phyloP scores from a whole-genome alignment of 2,888 invertebrate genomes.

The Lasiommata megera region DNA sequence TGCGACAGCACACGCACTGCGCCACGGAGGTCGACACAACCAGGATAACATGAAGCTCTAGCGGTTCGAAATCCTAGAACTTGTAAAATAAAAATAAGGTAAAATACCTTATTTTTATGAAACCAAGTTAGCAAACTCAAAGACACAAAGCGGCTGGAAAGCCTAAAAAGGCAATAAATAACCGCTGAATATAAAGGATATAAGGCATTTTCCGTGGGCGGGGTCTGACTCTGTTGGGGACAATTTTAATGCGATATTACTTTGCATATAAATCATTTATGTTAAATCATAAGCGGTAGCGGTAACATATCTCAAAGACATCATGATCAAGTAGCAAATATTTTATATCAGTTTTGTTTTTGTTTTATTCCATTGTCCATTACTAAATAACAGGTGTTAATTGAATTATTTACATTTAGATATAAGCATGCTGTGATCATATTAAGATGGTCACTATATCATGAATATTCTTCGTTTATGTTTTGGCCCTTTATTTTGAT shows the following conservation, averaged over 20 bases:
- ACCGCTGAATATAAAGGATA: constrained; percentile 35
- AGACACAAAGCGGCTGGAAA: constrained; percentile 27
- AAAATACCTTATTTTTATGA: too few relatives aligned
- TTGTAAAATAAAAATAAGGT: not conserved
- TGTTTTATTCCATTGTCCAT: too few relatives aligned
- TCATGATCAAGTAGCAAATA: not conserved
- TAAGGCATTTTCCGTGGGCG: constrained; percentile 42
- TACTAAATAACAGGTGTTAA: too few relatives aligned
- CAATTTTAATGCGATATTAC: constrained; percentile 48
- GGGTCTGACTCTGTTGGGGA: constrained; percentile 42
- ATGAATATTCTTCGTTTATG: too few relatives aligned
- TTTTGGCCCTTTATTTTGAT: too few relatives aligned
- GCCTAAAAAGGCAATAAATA: constrained; percentile 37
- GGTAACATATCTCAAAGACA: not conserved
- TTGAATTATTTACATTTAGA: too few relatives aligned
- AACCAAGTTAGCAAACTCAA: constrained; percentile 21
- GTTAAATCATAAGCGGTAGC: constrained; percentile 30
- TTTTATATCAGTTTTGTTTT: too few relatives aligned
- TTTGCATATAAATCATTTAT: constrained; percentile 40
- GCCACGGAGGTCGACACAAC: too few relatives aligned
- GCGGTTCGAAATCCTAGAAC: not conserved
- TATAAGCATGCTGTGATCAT: too few relatives aligned
- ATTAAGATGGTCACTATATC: too few relatives aligned
- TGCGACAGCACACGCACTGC: too few relatives aligned
- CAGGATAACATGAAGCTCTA: not conserved